phyloP scores from a whole-genome alignment of 2,113 vertebrate species.

The Seriola aureovittata region DNA sequence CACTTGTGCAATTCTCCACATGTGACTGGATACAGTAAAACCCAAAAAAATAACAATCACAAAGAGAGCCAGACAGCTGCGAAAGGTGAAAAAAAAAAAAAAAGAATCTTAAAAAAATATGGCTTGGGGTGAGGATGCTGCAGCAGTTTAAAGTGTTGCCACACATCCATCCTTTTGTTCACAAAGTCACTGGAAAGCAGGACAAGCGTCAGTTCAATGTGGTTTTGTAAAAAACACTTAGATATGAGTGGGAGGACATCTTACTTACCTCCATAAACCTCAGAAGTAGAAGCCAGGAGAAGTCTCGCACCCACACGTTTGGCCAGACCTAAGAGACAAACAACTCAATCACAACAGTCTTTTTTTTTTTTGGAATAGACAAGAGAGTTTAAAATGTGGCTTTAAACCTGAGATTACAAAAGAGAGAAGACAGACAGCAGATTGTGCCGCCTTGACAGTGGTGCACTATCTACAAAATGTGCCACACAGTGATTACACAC shows the following conservation, averaged over 20 bases:
- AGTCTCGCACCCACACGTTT: slow-evolving; percentile 97
- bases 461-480: slow-evolving; percentile 1
- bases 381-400: neutral
- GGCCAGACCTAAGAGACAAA: slow-evolving; percentile 88
- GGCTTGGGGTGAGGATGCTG: neutral
- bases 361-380: neutral
- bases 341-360: slow-evolving; percentile 14
- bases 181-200: neutral
- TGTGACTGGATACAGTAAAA: no score
- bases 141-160: neutral
- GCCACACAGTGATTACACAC: no score
- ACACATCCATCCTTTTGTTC: neutral
- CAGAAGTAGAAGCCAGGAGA: slow-evolving; percentile 96
- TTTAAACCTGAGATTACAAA: neutral
- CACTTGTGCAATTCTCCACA: no score
- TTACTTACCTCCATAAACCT: slow-evolving; percentile 96
- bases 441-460: neutral
- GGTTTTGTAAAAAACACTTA: neutral
- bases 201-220: neutral
- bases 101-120: no score
- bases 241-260: neutral
- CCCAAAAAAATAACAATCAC: no score
- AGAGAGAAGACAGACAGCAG: neutral
- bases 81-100: no score
- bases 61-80: no score